phyloP scores from a whole-genome alignment of 2,888 invertebrate genomes.

The Timandra comae region DNA sequence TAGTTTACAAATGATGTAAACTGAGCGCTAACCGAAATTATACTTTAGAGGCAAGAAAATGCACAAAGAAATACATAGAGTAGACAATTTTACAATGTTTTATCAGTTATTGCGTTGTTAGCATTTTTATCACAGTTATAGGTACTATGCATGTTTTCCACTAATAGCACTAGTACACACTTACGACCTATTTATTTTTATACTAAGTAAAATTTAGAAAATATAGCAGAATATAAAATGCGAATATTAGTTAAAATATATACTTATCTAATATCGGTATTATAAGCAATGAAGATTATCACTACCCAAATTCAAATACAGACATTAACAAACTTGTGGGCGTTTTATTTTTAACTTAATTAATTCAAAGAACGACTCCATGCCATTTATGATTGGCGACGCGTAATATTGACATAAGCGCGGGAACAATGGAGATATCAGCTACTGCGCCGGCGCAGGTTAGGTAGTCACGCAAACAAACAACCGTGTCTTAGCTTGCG shows the following conservation, averaged over 20 bases:
- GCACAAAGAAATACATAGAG: conserved; percentile 44
- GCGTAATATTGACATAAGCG: conserved; percentile 44
- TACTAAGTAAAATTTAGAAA: too few species aligned
- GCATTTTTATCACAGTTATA: too few species aligned
- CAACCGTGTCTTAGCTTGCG: conserved; percentile 2
- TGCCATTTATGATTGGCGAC: conserved; percentile 25
- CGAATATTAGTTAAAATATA: background rate
- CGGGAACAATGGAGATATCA: conserved; percentile 52
- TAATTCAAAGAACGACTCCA: conserved; percentile 29
- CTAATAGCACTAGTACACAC: too few species aligned
- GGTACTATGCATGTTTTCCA: too few species aligned
- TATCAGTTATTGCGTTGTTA: too few species aligned
- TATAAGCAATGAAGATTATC: too few species aligned
- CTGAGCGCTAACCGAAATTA: conserved; percentile 64
- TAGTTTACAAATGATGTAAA: conserved; percentile 57
- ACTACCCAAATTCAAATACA: too few species aligned
- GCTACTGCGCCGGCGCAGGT: conserved; percentile 24
- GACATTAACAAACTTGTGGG: too few species aligned
- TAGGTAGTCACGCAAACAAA: conserved; percentile 16
- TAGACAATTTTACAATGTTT: too few species aligned
- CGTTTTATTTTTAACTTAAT: background rate
- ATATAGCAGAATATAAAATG: background rate
- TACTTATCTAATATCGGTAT: background rate
- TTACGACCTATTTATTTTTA: too few species aligned
- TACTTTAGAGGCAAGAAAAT: conserved; percentile 44